Evolutionary conservation across 1,140 invertebrate genomes (phyloP).

Genomic region (Macrocentrus cingulum): DNA sequence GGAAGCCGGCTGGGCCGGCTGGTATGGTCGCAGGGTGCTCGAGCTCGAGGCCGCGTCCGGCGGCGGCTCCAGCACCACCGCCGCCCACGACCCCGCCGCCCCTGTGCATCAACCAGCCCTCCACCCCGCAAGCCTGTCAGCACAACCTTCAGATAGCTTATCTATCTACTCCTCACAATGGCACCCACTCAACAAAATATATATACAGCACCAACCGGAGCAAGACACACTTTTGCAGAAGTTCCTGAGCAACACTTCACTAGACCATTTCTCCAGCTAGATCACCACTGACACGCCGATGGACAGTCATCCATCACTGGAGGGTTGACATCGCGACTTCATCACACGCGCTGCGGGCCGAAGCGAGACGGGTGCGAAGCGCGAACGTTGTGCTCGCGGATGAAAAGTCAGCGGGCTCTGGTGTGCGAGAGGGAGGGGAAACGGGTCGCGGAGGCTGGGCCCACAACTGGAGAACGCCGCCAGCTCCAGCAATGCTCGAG

Average conservation of each 20-base stretch:
- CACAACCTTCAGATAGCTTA: background rate
- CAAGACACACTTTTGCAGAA: too few relatives aligned
- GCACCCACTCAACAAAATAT: background rate
- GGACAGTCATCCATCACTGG: background rate
- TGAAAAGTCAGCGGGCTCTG: constrained; percentile 2
- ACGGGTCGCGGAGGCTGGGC: constrained; percentile 8
- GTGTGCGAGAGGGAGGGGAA: background rate
- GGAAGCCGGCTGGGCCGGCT: constrained; percentile 46
- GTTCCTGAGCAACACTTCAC: too few relatives aligned
- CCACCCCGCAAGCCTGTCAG: constrained; percentile 42
- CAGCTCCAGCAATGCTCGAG: background rate
- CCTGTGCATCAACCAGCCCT: constrained; percentile 61
- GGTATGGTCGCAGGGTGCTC: constrained; percentile 58
- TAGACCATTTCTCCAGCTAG: too few relatives aligned
- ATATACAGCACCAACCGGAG: background rate
- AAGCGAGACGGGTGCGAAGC: constrained; percentile 24
- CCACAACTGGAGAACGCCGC: constrained; percentile 1
- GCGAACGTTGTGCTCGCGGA: constrained; percentile 15
- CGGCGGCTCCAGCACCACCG: constrained; percentile 43
- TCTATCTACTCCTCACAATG: background rate
- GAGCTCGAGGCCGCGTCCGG: constrained; percentile 59
- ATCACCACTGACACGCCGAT: too few relatives aligned
- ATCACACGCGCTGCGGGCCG: background rate
- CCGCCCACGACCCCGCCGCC: constrained; percentile 52
- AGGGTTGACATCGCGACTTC: background rate